Evolutionary conservation across 2,797 vertebrate genomes (phyloP).

Genomic region (Dallia pectoralis): DNA sequence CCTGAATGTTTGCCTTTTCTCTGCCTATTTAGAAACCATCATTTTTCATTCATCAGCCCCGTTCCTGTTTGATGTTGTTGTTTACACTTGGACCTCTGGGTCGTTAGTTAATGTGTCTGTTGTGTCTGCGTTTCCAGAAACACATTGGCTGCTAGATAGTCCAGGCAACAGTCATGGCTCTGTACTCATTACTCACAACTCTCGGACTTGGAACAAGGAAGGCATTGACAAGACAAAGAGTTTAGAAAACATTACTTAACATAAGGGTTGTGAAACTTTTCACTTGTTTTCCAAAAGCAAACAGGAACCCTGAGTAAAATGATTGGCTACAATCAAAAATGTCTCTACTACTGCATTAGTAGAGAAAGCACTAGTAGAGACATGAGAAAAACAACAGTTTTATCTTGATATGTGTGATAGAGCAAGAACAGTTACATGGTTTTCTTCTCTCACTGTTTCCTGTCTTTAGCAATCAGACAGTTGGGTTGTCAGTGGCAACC

Average conservation of each 20-base stretch:
- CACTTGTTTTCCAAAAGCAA: constrained; percentile 37
- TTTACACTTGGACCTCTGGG: constrained; percentile 23
- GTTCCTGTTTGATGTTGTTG: constrained; percentile 19
- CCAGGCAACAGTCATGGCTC: constrained; percentile 1
- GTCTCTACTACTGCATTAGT: constrained; percentile 13
- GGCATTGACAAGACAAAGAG: constrained; percentile 28
- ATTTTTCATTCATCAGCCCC: constrained; percentile 8
- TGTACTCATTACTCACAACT: constrained; percentile 16
- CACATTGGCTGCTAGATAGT: constrained; percentile 56
- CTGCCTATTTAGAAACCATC: constrained; percentile 7
- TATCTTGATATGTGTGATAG: constrained; percentile 27
- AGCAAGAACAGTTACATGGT: constrained; percentile 33
- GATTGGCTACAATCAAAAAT: constrained; percentile 43
- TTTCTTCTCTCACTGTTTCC: constrained; percentile 22
- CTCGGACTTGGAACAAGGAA: constrained; percentile 50
- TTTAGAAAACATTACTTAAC: constrained; percentile 58
- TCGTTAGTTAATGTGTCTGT: constrained; percentile 24
- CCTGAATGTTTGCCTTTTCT: neutral
- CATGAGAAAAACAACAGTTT: constrained; percentile 32
- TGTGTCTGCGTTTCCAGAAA: constrained; percentile 46
- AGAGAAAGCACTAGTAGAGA: constrained; percentile 11
- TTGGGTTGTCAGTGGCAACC: neutral
- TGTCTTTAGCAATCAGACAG: constrained; percentile 13
- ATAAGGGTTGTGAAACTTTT: constrained; percentile 26
- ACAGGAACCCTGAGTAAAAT: constrained; percentile 34